These are phyloP conservation scores for Sphenopsis melanotis DNA, from an alignment of 2,797 vertebrate species.

Conservation along the genomic window DNA sequence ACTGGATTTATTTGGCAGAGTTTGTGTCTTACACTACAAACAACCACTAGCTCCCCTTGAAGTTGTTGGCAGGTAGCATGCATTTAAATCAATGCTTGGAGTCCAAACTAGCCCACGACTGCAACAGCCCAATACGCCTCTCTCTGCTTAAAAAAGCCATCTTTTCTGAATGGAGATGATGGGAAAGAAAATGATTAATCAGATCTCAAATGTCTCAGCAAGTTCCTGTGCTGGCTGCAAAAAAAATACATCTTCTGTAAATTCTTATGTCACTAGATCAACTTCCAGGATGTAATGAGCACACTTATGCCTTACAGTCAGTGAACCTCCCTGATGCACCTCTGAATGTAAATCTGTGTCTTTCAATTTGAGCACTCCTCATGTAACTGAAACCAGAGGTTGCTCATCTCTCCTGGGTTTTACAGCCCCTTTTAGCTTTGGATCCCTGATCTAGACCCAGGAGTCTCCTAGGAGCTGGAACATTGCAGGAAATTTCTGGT, in stretches of 20 bases:
- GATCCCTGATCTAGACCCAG: not conserved
- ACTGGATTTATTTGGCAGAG: constrained; percentile 1
- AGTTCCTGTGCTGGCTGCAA: not conserved
- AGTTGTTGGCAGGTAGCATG: not conserved
- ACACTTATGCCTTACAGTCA: not conserved
- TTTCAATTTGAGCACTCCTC: not conserved
- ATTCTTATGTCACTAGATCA: not conserved
- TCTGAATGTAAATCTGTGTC: not conserved
- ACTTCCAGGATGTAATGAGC: not conserved
- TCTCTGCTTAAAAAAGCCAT: fast-evolving
- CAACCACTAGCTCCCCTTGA: not conserved
- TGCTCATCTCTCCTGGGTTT: not conserved
- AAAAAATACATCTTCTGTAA: not conserved
- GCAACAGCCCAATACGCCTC: not conserved
- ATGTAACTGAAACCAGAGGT: not conserved
- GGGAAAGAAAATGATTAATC: not conserved
- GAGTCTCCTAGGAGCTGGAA: not conserved
- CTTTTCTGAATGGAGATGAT: not conserved
- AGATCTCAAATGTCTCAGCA: not conserved
- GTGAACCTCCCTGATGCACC: not conserved
- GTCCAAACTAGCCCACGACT: not conserved
- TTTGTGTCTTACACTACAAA: not conserved
- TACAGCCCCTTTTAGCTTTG: not conserved
- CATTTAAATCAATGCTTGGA: not conserved
- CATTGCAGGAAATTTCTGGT: not conserved